phyloP scores from a whole-genome alignment of 2,113 vertebrate genomes.

The Bettongia penicillata region DNA sequence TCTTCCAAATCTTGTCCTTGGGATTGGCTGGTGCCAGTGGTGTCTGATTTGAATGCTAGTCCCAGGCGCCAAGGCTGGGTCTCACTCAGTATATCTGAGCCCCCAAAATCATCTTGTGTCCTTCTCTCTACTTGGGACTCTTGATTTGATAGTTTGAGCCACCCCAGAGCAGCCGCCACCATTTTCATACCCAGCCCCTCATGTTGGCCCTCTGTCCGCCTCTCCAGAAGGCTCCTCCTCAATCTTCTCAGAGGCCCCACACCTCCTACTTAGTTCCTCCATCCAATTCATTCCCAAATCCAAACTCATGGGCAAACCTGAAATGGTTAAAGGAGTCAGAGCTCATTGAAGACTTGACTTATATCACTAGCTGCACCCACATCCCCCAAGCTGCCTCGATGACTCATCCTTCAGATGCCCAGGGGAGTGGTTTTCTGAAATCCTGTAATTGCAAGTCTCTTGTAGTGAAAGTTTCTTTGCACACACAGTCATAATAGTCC shows the following conservation, averaged over 20 bases:
- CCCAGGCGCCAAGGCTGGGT: neutral
- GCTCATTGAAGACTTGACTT: neutral
- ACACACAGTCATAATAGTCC: neutral
- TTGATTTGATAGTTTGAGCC: neutral
- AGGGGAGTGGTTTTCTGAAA: neutral
- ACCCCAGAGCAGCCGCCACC: neutral
- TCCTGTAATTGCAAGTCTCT: neutral
- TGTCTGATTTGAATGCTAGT: no score
- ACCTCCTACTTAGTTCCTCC: neutral
- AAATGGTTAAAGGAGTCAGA: neutral
- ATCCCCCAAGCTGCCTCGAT: neutral
- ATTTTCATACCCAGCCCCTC: neutral
- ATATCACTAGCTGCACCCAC: neutral
- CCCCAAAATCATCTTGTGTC: no score
- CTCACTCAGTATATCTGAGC: neutral
- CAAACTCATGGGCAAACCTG: neutral
- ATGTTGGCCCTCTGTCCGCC: neutral
- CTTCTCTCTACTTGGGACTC: neutral
- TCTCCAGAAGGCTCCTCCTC: neutral
- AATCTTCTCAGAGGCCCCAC: neutral
- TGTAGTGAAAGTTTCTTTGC: neutral
- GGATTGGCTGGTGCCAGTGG: no score
- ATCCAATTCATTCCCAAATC: neutral
- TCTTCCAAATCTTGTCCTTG: neutral
- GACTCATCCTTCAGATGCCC: neutral